Base-by-base conservation (phyloP, 2,888 invertebrate genomes). In the Metacarcinus magister region DNA sequence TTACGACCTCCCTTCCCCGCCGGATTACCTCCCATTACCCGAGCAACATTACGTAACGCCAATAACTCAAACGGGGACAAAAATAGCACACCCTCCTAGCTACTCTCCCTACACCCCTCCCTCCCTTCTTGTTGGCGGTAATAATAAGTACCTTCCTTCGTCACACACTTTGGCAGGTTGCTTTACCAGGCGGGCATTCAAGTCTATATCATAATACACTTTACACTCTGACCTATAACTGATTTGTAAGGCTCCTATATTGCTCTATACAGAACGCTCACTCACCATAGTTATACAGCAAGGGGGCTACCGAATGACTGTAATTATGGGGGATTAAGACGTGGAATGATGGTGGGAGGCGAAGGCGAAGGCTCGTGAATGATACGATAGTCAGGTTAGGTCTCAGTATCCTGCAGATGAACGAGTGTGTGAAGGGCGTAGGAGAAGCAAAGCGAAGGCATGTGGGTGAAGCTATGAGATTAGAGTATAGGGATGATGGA, bases 11-110 rank as follows among this genome's bases (percentile, higher is more conserved):
- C 32, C 87, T 39, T 87, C 87, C 87, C 87, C 7, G 87, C 87
- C 87, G 39, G 87, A 87, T 87, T 87, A 87, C 87, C 87, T 87
- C 32, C 87, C 87, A 87, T 87, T 87, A 87, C 87, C 32, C 39
- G 87, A 87, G 87, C 32, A 87, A 87, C 87, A 87, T 87, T 87
- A 87, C 32, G 87, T 39, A 39, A 39, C 87, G 19, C 87, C 87
- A 87, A 87, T 87, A 87, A 87, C 87, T 87, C 87, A 87, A 87
- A 39, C 39, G 87, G 8, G 87, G 8, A 32, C 87, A 87, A 87
- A 87, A 87, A 87, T 87, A 87, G 39, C 87, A 87, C 32, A 82
- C 82, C 39, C 87, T 28, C 32, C 13, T 39, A 87, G 13, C 8
- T 39, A 13, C 8, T 87, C 39, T 87, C 32, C 8, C 28, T 28